These are phyloP conservation scores for Rhabdornis inornatus DNA, from an alignment of 2,113 vertebrate species.

Conservation along the genomic window DNA sequence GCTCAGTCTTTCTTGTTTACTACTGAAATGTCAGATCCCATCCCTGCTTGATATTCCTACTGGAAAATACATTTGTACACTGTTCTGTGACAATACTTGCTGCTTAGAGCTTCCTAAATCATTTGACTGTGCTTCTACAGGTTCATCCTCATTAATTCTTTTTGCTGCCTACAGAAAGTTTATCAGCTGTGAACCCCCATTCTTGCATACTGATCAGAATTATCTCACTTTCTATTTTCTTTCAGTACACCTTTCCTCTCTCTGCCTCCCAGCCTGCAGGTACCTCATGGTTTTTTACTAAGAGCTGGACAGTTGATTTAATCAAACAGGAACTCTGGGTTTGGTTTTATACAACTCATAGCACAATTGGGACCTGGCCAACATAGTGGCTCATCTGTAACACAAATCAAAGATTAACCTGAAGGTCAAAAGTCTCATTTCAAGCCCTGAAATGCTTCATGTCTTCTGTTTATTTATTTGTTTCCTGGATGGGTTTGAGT, in stretches of 20 bases:
- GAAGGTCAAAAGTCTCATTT: not conserved
- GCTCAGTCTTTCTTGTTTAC: not conserved
- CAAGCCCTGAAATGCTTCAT: not conserved
- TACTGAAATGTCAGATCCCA: not conserved
- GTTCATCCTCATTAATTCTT: not conserved
- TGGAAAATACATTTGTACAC: not conserved
- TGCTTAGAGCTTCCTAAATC: not conserved
- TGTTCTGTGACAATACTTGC: not conserved
- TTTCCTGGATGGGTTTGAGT: not conserved
- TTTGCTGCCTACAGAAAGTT: not conserved
- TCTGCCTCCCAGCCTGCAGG: not conserved
- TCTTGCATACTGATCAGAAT: not conserved
- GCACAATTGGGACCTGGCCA: not conserved
- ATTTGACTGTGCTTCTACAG: not conserved
- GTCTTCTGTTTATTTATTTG: not conserved
- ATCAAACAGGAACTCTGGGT: not conserved
- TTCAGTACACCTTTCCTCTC: not conserved
- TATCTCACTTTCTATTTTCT: not conserved
- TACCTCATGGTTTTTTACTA: not conserved
- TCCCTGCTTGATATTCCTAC: not conserved
- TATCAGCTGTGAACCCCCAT: not conserved
- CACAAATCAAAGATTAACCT: not conserved
- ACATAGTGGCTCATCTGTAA: not conserved
- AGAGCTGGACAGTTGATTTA: not conserved
- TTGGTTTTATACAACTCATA: not conserved